phyloP scores from a whole-genome alignment of 37 sponge, comb jelly and placozoan species.

The Petrosia ficiformis region DNA sequence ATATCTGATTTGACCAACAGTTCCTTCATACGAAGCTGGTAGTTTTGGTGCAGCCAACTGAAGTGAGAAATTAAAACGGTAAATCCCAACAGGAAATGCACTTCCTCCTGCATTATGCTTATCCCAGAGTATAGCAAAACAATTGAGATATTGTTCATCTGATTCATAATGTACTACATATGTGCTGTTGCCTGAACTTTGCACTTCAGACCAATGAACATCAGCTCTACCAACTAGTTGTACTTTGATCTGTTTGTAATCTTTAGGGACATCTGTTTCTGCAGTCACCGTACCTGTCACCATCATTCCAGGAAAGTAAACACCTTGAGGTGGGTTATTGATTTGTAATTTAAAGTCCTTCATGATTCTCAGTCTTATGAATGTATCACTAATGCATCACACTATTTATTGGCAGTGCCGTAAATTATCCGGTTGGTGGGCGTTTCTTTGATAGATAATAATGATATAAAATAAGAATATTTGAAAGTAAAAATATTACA shows the following conservation, averaged over 20 bases:
- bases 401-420: too few relatives aligned
- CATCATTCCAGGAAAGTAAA: slow-evolving; percentile 27
- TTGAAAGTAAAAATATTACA: too few relatives aligned
- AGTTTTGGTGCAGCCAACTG: slow-evolving; percentile 7
- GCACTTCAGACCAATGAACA: not conserved
- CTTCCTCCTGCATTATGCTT: not conserved
- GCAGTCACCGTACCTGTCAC: slow-evolving; percentile 17
- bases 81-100: not conserved
- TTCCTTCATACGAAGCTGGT: slow-evolving; percentile 16
- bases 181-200: not conserved
- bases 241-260: slow-evolving; percentile 22
- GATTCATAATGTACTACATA: too few relatives aligned
- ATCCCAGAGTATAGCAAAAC: not conserved
- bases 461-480: too few relatives aligned
- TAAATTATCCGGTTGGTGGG: not conserved
- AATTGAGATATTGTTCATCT: not conserved
- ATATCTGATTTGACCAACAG: slow-evolving; percentile 21
- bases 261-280: slow-evolving; percentile 9
- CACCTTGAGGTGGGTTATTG: not conserved
- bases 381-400: too few relatives aligned
- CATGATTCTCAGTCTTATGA: not conserved
- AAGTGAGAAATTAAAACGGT: slow-evolving; percentile 5
- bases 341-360: not conserved
- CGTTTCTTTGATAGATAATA: not conserved
- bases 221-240: not conserved